phyloP scores from a whole-genome alignment of 2,888 invertebrate genomes.

The Sinhomidia bicolor region DNA sequence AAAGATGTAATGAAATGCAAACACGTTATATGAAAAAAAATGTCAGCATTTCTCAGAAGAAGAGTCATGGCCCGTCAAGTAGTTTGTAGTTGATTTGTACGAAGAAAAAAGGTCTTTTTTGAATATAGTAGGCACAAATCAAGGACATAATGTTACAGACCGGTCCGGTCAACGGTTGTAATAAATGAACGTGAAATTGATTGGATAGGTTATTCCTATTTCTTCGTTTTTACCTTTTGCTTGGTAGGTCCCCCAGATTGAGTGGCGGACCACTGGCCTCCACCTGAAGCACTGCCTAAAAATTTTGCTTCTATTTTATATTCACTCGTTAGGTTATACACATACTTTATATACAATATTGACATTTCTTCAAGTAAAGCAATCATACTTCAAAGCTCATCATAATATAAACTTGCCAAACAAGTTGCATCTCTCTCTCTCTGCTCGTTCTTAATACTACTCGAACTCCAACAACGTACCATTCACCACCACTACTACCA shows the following conservation, averaged over 20 bases:
- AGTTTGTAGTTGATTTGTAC: not conserved
- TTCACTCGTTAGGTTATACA: no score
- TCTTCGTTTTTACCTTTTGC: not conserved
- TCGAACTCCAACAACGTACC: not conserved
- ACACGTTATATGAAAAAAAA: not conserved
- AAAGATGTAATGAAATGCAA: slow-evolving; percentile 27
- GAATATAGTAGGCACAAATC: slow-evolving; percentile 22
- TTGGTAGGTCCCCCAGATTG: not conserved
- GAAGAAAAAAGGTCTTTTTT: not conserved
- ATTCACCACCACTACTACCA: no score
- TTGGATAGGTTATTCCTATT: not conserved
- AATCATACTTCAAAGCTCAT: not conserved
- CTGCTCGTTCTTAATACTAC: not conserved
- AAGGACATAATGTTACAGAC: slow-evolving; percentile 35
- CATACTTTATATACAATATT: not conserved
- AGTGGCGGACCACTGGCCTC: not conserved
- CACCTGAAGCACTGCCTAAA: no score
- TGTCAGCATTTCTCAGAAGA: slow-evolving; percentile 30
- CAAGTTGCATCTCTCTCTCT: slow-evolving; percentile 35
- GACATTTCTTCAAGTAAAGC: slow-evolving; percentile 23
- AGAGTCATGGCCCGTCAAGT: slow-evolving; percentile 39
- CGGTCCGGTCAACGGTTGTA: slow-evolving; percentile 43
- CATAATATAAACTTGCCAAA: slow-evolving; percentile 54
- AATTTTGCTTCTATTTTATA: not conserved
- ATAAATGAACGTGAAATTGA: not conserved